phyloP scores from a whole-genome alignment of 1,140 invertebrate genomes.

The Grapholita molesta region DNA sequence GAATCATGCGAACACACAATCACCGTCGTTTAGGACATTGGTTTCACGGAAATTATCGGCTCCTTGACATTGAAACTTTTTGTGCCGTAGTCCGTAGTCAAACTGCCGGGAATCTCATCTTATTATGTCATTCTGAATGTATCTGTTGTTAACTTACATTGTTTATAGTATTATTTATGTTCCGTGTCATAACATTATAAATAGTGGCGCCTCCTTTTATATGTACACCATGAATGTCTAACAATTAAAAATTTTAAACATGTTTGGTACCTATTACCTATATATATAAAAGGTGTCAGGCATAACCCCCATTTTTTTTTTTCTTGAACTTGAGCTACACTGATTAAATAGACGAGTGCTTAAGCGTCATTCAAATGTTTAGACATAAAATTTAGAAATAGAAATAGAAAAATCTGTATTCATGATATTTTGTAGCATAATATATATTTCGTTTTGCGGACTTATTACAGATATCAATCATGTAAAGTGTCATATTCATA shows the following conservation, averaged over 20 bases:
- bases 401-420: no score
- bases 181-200: background rate
- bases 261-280: no score
- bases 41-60: conserved; percentile 16
- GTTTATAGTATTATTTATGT: background rate
- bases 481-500: background rate
- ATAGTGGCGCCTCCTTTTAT: background rate
- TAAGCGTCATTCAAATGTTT: no score
- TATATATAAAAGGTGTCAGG: no score
- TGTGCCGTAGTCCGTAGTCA: conserved; percentile 4
- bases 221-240: no score
- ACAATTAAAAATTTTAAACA: no score
- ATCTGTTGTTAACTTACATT: background rate
- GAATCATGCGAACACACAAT: background rate
- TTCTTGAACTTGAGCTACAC: no score
- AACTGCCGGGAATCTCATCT: conserved; percentile 14
- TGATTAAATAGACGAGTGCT: no score
- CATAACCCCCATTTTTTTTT: no score
- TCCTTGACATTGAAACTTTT: conserved; percentile 18
- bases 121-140: conserved; percentile 1
- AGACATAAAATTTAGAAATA: no score
- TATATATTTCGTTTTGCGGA: background rate
- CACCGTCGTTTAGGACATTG: background rate
- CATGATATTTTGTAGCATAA: no score
- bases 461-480: background rate